Percentiles rank a stretch among this genome's conserved stretches.
phyloP scores from a whole-genome alignment of 2,113 vertebrate species.

The Alligator sinensis region DNA sequence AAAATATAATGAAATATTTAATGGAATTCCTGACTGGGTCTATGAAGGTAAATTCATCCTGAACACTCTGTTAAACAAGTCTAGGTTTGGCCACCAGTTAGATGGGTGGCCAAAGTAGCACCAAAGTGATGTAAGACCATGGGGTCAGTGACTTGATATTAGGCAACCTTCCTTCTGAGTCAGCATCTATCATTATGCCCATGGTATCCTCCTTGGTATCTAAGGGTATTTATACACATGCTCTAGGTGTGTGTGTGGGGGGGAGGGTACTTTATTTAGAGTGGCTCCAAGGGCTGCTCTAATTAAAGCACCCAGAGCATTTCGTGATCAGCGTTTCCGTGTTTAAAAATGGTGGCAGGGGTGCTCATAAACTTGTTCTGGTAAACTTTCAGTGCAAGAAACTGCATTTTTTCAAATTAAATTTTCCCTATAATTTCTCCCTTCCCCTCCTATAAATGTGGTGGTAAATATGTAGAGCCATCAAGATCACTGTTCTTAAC shows the following conservation, averaged over 20 bases:
- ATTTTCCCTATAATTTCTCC: not conserved
- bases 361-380: not conserved
- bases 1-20: conserved; percentile 90
- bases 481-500: not conserved
- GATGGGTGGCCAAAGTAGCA: not conserved
- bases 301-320: not conserved
- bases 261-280: too few relatives aligned
- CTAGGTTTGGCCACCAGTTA: not conserved
- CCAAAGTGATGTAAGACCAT: not conserved
- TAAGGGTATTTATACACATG: not conserved
- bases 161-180: not conserved
- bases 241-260: too few relatives aligned
- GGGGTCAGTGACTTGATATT: not conserved
- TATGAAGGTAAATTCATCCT: conserved; percentile 89
- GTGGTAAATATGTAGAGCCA: not conserved
- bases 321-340: too few relatives aligned
- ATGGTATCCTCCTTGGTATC: not conserved
- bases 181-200: not conserved
- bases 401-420: not conserved
- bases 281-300: not conserved
- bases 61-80: not conserved
- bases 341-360: not conserved
- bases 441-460: not conserved
- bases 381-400: not conserved
- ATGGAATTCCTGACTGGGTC: conserved; percentile 96